Evolutionary conservation across 2,113 vertebrate genomes (phyloP).

Genomic region (Gymnorhina tibicen): DNA sequence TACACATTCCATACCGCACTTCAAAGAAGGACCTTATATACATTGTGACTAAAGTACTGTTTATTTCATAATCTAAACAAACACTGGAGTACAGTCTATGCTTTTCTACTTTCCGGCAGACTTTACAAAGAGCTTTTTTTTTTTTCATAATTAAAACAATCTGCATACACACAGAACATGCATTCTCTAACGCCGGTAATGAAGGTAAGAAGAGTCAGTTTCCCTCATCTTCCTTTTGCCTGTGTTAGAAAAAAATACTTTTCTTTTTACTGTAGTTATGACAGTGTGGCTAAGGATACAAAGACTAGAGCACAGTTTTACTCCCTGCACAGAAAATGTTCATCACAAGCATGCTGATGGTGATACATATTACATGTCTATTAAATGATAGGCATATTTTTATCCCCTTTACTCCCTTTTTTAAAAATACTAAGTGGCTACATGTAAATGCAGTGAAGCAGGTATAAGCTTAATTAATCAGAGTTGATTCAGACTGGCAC

Average conservation of each 20-base stretch:
- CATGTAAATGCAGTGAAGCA: conserved; percentile 73
- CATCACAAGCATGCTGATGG: conserved; percentile 77
- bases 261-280: conserved; percentile 57
- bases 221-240: conserved; percentile 53
- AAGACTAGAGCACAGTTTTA: conserved; percentile 59
- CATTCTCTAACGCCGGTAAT: conserved; percentile 56
- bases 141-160: conserved; percentile 49
- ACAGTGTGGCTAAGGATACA: conserved; percentile 61
- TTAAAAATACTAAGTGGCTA: conserved; percentile 70
- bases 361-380: conserved; percentile 72
- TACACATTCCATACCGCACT: conserved; percentile 37
- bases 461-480: conserved; percentile 67
- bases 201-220: conserved; percentile 57
- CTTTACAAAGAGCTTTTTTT: conserved; percentile 55
- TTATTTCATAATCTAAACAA: conserved; percentile 72
- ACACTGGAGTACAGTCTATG: conserved; percentile 61
- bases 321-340: conserved; percentile 63
- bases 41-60: conserved; percentile 53
- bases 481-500: conserved; percentile 66
- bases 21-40: conserved; percentile 63
- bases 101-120: conserved; percentile 66
- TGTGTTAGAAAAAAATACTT: conserved; percentile 59
- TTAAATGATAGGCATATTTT: conserved; percentile 74
- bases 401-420: conserved; percentile 68
- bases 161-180: conserved; percentile 65